phyloP scores from a whole-genome alignment of 2,113 vertebrate species.

The Dryoscopus gambensis region DNA sequence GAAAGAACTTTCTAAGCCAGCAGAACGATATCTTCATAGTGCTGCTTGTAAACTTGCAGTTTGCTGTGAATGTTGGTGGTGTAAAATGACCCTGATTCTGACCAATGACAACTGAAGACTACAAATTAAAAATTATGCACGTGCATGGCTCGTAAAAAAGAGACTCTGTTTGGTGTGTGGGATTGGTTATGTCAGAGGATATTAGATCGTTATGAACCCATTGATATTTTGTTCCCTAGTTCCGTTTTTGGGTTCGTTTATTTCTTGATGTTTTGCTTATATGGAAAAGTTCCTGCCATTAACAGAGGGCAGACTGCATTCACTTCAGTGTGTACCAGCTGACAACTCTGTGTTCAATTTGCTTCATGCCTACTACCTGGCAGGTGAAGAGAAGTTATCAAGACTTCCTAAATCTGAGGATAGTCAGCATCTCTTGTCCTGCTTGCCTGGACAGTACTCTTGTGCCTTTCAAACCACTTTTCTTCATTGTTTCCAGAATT shows the following conservation, averaged over 20 bases:
- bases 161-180: not conserved
- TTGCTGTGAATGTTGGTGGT: not conserved
- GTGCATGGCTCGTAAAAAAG: not conserved
- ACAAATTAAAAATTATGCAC: not conserved
- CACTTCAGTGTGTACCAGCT: constrained; percentile 54
- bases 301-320: constrained; percentile 80
- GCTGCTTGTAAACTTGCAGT: not conserved
- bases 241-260: not conserved
- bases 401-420: constrained; percentile 78
- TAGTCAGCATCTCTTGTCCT: constrained; percentile 79
- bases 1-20: constrained; percentile 71
- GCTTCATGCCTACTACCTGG: not conserved
- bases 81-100: not conserved
- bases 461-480: constrained; percentile 75
- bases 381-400: not conserved
- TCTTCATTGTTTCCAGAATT: constrained; percentile 77
- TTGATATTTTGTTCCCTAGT: not conserved
- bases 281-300: constrained; percentile 80
- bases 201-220: not conserved
- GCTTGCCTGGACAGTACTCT: constrained; percentile 77
- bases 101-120: not conserved
- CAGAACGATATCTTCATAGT: constrained; percentile 72
- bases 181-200: not conserved
- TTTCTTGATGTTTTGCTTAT: not conserved
- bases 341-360: not conserved